Percentiles rank a stretch among this genome's conserved stretches.
Evolutionary conservation across 2,888 invertebrate genomes (phyloP).

Genomic region (Timema cristinae): DNA sequence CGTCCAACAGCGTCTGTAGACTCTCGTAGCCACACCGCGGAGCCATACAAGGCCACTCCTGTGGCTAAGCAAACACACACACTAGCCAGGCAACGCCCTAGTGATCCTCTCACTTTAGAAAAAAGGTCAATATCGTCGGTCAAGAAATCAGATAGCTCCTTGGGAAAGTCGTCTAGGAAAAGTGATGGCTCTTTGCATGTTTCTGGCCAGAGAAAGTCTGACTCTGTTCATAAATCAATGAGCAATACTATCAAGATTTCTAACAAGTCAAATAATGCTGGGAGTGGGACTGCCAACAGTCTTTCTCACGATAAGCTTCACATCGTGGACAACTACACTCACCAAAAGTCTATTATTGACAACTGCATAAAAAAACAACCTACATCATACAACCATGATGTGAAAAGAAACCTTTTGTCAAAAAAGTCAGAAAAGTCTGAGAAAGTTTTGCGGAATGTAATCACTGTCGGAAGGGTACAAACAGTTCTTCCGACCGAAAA

Average conservation of each 20-base stretch:
- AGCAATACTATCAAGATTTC: background rate
- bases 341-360: constrained; percentile 12
- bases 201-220: background rate
- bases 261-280: background rate
- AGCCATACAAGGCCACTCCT: background rate
- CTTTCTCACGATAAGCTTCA: constrained; percentile 7
- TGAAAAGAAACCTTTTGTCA: constrained; percentile 11
- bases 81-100: background rate
- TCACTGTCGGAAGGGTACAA: constrained; percentile 25
- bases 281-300: background rate
- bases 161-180: background rate
- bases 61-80: background rate
- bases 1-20: constrained; percentile 25
- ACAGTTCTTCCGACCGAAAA: constrained; percentile 12
- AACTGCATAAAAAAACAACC: constrained; percentile 25
- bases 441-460: constrained; percentile 21
- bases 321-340: constrained; percentile 9
- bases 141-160: constrained; percentile 3
- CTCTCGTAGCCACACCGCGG: background rate
- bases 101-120: too few relatives aligned
- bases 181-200: background rate
- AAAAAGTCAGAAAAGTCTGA: constrained; percentile 13
- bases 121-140: background rate
- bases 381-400: constrained; percentile 20
- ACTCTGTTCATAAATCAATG: constrained; percentile 9